Conservation (phyloP, 2,888 invertebrate genomes). For the Drosophila mimetica region DNA sequence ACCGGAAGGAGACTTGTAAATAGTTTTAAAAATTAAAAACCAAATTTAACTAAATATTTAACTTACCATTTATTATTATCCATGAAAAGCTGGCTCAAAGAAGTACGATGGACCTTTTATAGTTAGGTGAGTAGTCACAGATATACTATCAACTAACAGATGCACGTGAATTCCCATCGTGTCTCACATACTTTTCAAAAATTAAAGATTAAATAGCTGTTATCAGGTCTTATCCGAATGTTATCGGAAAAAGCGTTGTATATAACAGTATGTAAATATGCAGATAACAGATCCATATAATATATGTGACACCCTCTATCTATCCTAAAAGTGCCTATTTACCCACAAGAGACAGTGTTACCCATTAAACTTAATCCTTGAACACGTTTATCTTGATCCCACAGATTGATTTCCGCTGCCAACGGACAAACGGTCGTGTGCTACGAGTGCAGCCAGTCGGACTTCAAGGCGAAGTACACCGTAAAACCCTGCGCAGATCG, state of each 20-base stretch:
- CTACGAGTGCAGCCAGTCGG: conserved; percentile 53
- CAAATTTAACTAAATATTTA: not conserved
- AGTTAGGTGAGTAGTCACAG: conserved; percentile 33
- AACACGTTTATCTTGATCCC: conserved; percentile 7
- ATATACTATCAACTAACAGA: conserved; percentile 13
- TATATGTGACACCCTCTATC: not conserved
- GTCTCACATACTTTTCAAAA: conserved; percentile 24
- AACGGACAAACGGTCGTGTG: conserved; percentile 56
- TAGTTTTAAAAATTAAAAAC: not conserved
- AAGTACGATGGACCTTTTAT: conserved; percentile 49
- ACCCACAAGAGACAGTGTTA: not conserved
- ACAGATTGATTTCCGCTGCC: conserved; percentile 51
- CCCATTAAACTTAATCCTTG: not conserved
- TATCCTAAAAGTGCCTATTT: conserved; percentile 3
- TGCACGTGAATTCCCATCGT: conserved; percentile 18
- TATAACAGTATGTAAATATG: conserved; percentile 23
- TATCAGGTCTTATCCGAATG: conserved; percentile 43
- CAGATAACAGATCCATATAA: conserved; percentile 24
- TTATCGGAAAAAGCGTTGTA: conserved; percentile 29
- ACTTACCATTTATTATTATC: conserved; percentile 5
- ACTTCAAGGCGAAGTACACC: conserved; percentile 42
- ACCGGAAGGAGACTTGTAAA: conserved; percentile 13
- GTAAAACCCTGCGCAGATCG: conserved; percentile 39
- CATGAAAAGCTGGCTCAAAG: conserved; percentile 43
- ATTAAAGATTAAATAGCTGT: conserved; percentile 32